Conservation (phyloP, 2,888 invertebrate genomes). For the Crematogaster levior region DNA sequence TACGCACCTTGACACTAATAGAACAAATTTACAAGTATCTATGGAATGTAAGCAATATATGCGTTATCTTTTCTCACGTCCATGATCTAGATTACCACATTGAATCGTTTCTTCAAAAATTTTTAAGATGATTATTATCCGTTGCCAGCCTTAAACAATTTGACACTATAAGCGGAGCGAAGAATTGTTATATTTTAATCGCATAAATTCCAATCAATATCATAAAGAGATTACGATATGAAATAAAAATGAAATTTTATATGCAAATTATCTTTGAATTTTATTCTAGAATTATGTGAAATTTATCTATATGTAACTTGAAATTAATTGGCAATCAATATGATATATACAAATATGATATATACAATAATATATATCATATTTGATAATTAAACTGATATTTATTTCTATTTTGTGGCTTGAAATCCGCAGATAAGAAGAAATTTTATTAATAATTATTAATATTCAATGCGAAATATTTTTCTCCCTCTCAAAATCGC, state of each 20-base stretch:
- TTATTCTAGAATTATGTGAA: neutral
- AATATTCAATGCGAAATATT: neutral
- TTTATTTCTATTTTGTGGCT: neutral
- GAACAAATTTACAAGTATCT: slow-evolving; percentile 8
- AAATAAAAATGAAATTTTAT: slow-evolving; percentile 3
- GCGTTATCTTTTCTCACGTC: slow-evolving; percentile 44
- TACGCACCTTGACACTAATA: slow-evolving; percentile 63
- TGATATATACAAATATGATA: no score
- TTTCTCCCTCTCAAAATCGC: neutral
- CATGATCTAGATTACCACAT: slow-evolving; percentile 63
- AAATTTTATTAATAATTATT: neutral
- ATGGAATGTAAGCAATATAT: slow-evolving; percentile 24
- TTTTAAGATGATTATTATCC: neutral
- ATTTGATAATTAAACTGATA: neutral
- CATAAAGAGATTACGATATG: neutral
- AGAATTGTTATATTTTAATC: no score
- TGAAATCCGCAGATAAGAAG: neutral
- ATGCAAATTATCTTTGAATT: neutral
- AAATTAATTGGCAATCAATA: neutral
- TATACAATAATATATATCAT: neutral
- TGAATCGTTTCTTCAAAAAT: neutral
- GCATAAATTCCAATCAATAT: neutral
- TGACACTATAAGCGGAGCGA: neutral
- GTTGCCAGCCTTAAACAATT: neutral
- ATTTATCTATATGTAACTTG: neutral